These are phyloP conservation scores for Haliaeetus leucogaster DNA, from an alignment of 2,113 vertebrate genomes.

Conservation along the genomic window DNA sequence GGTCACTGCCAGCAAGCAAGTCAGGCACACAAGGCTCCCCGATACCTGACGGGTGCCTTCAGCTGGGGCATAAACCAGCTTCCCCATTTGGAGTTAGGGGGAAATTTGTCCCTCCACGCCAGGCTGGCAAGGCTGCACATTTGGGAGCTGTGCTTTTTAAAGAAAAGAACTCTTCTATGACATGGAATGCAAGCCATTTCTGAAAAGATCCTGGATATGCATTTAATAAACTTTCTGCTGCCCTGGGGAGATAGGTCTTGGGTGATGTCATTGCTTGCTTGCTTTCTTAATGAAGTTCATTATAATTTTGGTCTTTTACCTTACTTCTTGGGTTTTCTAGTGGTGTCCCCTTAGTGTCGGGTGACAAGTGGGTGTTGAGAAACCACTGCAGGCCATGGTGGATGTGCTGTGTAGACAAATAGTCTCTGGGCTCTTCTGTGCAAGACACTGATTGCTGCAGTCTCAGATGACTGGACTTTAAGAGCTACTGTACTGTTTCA, in stretches of 20 bases:
- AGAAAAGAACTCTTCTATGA: not conserved
- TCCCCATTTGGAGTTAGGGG: not conserved
- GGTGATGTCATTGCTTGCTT: not conserved
- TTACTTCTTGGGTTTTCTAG: not conserved
- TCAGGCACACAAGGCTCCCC: not conserved
- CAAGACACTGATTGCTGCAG: not conserved
- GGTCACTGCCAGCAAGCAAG: not conserved
- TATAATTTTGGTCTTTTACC: not conserved
- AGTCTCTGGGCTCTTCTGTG: not conserved
- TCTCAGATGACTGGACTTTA: not conserved
- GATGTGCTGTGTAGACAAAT: not conserved
- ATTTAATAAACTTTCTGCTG: not conserved
- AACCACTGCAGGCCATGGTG: not conserved
- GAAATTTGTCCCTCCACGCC: rapidly evolving
- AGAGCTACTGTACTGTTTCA: not conserved
- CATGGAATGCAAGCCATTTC: not conserved
- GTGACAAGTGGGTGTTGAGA: not conserved
- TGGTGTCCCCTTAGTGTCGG: too few relatives aligned
- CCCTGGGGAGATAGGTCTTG: not conserved
- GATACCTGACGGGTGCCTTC: not conserved
- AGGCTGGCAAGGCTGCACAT: not conserved
- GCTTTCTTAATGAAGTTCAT: not conserved
- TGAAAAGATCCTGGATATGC: not conserved
- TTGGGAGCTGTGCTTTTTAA: not conserved
- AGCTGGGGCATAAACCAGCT: not conserved